Base-by-base conservation (phyloP, 2,113 vertebrate species). In the Parus major region DNA sequence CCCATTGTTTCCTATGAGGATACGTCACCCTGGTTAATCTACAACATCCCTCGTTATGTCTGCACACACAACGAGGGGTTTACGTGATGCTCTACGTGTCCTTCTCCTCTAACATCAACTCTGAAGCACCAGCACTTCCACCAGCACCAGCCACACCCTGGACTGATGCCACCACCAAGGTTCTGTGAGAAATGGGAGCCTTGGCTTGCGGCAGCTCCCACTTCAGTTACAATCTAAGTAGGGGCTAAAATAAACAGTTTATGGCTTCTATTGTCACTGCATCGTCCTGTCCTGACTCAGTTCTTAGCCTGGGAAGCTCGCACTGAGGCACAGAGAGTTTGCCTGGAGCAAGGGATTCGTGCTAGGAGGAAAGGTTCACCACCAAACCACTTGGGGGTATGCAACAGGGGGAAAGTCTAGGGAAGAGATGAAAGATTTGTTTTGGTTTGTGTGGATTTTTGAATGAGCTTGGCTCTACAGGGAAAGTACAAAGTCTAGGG, bases 231-330 rank as follows among this genome's bases (percentile, higher is more conserved):
- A 65, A 42, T 85, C 93, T 70, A 85, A 97, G 95, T 21, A 86
- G 24, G 15, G 85, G 64, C 55, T 90, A 90, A 92, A 95, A 92
- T 91, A 97, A 97, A 96, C 94, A 97, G 90, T 80, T 80, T 94
- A 83, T 36, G 86, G 72, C 57, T 90, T 52, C 63, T 78, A 36
- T 63, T 17, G 8, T 92, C 88, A 86, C 64, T 65, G 64, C 66
- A 57, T 61, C 17, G 0, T 84, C 69, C 61, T 76, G 75, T 60
- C 87, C 87, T 73, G 75, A 47, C 66, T 47, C 56, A 71, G 60
- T 63, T 83, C 80, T 86, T 33, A 49, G 49, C 16, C 75, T 44
- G 82, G 64, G 52, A 71, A 90, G 60, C 76, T 75, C 21, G 0
- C 36, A 33, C 20, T 24, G 47, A 90, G n/a, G 66, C 84, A 86